Evolutionary conservation across 2,888 invertebrate species (phyloP), one percentile per base, ranked within the genome.

Genomic region (Tachina lurida): DNA sequence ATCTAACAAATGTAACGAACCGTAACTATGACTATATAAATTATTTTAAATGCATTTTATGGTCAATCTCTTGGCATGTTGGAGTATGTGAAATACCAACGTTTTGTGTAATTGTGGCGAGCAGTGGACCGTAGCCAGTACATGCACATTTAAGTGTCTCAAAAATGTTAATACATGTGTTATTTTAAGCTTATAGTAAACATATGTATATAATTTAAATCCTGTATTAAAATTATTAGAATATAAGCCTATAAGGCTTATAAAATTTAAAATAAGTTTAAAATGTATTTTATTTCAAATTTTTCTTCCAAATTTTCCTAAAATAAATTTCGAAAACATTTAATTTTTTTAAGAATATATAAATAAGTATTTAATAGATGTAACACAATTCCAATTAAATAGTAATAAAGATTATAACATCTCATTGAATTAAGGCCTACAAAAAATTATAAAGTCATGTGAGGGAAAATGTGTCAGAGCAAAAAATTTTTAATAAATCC

Each of bases 21-120:
- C 74, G 52, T 81, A 74, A 52, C 58, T 52, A 43, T 67, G 52
- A 67, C 52, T 74, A 52, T 67, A 68, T 81, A 81, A 81, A 74
- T 68, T 74, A 74, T 49, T 60, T 60, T 60, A 52, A 74, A 68
- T 67, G 62, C 43, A 81, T 52, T 74, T 52, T 60, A 74, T 81
- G 73, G 58, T 67, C 74, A 67, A 52, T 67, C n/a, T 62, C 47
- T 65, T 65, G 10, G 13, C 62, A 41, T 62, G 17, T 54, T 63
- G 12, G 15, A 60, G 41, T 60, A 49, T 52, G 67, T 58, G 56
- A 43, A n/a, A 7, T 17, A 58, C 31, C 45, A 22, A 7, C 31
- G 45, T 17, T 39, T 58, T 77, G 67, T 47, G 54, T 67, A 39
- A 47, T 39, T 22, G 17, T 47, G 10, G 39, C 19, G 10, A 10